Conservation (phyloP, 1,140 invertebrate species). For the Heliconius eleuchia region DNA sequence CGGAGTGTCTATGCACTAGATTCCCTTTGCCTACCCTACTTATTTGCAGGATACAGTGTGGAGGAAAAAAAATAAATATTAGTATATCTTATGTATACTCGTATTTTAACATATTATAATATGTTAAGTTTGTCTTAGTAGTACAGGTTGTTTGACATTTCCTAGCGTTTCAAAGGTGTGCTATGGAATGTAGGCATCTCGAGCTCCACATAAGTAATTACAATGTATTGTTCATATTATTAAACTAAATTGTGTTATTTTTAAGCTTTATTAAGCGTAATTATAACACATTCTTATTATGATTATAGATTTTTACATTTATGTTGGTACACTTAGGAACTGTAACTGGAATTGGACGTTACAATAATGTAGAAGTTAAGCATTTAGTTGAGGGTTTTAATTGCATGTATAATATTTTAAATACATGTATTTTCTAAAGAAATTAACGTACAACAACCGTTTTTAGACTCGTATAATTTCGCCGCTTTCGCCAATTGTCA, state of each 20-base stretch:
- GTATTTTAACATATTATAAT: background rate
- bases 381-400: no score
- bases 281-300: background rate
- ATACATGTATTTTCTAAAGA: no score
- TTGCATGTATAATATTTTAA: no score
- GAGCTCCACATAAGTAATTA: background rate
- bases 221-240: background rate
- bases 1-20: background rate
- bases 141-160: slow-evolving; percentile 21
- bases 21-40: background rate
- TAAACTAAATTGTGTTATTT: background rate
- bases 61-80: background rate
- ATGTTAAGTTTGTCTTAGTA: background rate
- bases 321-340: no score
- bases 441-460: no score
- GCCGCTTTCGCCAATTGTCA: no score
- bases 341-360: no score
- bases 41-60: background rate
- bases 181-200: slow-evolving; percentile 22
- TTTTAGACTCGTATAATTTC: no score
- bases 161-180: slow-evolving; percentile 20
- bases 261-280: background rate
- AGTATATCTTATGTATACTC: no score
- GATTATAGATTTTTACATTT: background rate
- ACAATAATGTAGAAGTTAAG: no score